Conservation (phyloP, 2,113 vertebrate species). For the Chlamydotis undulata region DNA sequence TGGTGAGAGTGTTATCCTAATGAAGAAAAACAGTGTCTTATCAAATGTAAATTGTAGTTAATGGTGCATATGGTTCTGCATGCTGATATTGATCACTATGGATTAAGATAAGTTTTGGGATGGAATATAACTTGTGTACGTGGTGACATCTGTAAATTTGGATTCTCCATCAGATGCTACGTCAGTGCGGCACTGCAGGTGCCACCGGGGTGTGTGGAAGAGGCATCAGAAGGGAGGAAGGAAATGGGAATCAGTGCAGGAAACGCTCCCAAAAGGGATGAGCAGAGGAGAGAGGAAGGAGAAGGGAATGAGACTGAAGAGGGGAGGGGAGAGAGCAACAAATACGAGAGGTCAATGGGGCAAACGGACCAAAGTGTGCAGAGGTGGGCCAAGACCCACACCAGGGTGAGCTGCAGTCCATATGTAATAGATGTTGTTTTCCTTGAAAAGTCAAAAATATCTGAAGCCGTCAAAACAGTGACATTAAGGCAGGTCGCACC, state of each 20-base stretch:
- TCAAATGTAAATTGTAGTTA: conserved; percentile 32
- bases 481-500: background rate
- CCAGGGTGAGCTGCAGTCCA: background rate
- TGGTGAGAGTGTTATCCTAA: background rate
- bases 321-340: background rate
- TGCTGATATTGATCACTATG: conserved; percentile 14
- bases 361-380: background rate
- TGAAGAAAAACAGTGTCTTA: conserved; percentile 45
- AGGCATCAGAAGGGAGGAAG: background rate
- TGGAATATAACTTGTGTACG: background rate
- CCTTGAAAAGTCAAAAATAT: background rate
- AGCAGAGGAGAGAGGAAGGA: background rate
- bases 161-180: background rate
- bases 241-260: background rate
- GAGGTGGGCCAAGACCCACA: background rate
- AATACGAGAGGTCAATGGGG: background rate
- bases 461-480: background rate
- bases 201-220: background rate
- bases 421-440: background rate
- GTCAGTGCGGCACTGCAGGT: fast-evolving
- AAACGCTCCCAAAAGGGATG: background rate
- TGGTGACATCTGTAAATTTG: fast-evolving
- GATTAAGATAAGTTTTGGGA: conserved; percentile 12
- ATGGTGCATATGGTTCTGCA: conserved; percentile 21
- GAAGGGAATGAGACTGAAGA: background rate